Evolutionary conservation across 2,113 vertebrate species (phyloP).

Genomic region (Toxotes chatareus): DNA sequence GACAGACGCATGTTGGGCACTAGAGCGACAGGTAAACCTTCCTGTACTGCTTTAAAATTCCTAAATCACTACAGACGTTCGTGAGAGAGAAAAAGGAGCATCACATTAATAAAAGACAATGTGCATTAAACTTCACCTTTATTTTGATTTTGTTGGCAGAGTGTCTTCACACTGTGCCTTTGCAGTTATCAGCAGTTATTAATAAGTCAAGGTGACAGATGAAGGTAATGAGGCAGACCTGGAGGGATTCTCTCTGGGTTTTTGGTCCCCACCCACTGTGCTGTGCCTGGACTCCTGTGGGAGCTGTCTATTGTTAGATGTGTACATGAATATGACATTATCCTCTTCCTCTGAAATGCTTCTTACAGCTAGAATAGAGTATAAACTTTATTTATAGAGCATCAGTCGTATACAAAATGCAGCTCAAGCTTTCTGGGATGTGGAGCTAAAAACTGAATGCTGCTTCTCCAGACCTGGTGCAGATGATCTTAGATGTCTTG

Average conservation of each 20-base stretch:
- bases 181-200: background rate
- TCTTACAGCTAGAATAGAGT: background rate
- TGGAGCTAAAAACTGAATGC: too few species aligned
- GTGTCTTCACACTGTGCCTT: background rate
- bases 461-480: too few species aligned
- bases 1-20: conserved; percentile 97
- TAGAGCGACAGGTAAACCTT: conserved; percentile 90
- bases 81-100: too few species aligned
- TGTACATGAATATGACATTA: background rate
- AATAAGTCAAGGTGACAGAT: background rate
- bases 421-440: background rate
- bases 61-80: background rate
- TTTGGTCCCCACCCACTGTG: background rate
- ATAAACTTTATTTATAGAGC: background rate
- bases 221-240: background rate
- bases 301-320: conserved; percentile 25
- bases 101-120: background rate
- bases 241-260: background rate
- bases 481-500: too few species aligned
- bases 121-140: background rate
- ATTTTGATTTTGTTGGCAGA: background rate
- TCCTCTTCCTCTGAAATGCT: conserved; percentile 6
- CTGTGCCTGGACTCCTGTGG: conserved; percentile 1
- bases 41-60: background rate
- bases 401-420: background rate